Evolutionary conservation across 2,888 invertebrate genomes (phyloP), one percentile per base, ranked within the genome.

Genomic region (Lingula anatina): DNA sequence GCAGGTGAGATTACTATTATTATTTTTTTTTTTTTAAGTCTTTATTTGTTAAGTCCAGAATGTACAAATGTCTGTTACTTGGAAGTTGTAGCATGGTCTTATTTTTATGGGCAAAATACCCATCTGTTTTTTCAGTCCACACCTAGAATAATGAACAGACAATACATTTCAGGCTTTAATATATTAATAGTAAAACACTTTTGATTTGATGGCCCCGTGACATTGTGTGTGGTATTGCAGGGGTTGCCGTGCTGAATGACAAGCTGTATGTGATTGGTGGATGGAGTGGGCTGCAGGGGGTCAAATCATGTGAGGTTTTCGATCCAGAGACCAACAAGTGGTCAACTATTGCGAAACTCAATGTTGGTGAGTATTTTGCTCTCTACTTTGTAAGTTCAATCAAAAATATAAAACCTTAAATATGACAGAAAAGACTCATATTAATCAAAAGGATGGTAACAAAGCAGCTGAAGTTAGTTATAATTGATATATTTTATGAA

Each of bases 221-320:
- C n/a, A n/a, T n/a, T n/a, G n/a, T n/a, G n/a, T n/a, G n/a, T n/a
- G n/a, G 9, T 38, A 39, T 50, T 54, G 15, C 62, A 66, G 86
- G 86, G 45, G 84, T 86, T 41, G 84, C 85, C 59, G 81, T 82
- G 60, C 75, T 86, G 57, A 81, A 84, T 51, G 83, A 81, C 24
- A 81, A 82, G 59, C 80, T 89, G 61, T 88, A 86, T 78, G 85
- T 87, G 70, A 81, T 90, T 54, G 89, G 90, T 36, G 91, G 91
- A 25, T 88, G 88, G 85, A 82, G 84, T 60, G 88, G 90, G 46
- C 85, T 86, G 7, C 9, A 31, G 31, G 9, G 31, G 9, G 82
- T 87, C 54, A 83, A 83, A 57, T 85, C 85, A 58, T 89, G 89
- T 75, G 86, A 88, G 76, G 81, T 84, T 35, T 89, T 85, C 75